Conservation (phyloP, 2,797 vertebrate genomes). For the Gambelia wislizenii region DNA sequence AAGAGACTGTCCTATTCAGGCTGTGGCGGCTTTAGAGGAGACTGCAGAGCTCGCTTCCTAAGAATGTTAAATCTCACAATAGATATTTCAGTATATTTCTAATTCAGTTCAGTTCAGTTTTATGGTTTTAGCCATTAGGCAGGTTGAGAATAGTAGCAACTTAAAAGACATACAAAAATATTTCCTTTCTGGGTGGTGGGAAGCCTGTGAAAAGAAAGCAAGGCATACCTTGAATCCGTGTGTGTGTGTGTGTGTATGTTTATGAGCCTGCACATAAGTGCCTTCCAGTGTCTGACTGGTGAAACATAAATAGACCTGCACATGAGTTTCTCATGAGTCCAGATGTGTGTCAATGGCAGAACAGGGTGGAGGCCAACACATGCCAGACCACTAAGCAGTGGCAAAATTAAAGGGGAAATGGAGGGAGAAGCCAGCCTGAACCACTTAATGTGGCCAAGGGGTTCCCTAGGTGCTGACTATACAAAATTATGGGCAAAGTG, state of each 20-base stretch:
- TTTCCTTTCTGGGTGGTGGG: not conserved
- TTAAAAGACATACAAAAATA: not conserved
- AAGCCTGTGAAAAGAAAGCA: not conserved
- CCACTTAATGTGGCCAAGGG: no score
- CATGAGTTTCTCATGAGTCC: not conserved
- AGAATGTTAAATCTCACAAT: not conserved
- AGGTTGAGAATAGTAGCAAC: not conserved
- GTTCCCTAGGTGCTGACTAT: not conserved
- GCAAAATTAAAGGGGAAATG: not conserved
- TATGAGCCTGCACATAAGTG: not conserved
- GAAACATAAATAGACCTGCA: not conserved
- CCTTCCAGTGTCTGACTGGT: not conserved
- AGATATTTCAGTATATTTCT: not conserved
- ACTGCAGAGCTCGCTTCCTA: not conserved
- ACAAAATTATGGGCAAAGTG: not conserved
- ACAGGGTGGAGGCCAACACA: not conserved
- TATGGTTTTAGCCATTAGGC: slow-evolving; percentile 23
- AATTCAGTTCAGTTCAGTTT: not conserved
- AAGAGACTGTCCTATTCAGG: not conserved
- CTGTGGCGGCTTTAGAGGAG: not conserved
- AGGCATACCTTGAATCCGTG: not conserved
- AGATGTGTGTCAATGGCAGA: not conserved
- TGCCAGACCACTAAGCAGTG: not conserved
- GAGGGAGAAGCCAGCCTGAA: no score
- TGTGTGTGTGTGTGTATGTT: not conserved